Base-by-base conservation (phyloP, 1,140 invertebrate species). In the Choristoneura fumiferana region DNA sequence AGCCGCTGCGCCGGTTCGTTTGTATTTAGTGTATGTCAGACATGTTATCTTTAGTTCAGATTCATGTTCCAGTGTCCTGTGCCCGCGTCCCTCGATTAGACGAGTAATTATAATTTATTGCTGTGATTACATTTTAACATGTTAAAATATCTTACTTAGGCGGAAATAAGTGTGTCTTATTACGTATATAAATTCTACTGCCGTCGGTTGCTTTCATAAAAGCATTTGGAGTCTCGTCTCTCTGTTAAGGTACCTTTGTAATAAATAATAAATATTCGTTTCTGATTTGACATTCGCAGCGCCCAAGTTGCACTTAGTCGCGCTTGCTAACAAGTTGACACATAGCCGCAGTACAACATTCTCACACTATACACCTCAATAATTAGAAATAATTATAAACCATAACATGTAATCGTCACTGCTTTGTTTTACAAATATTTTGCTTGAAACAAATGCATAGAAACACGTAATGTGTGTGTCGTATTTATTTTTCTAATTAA, bases 51-150 rank as follows among this genome's bases (percentile, higher is more conserved):
- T 81, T 76, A 69, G 73, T 87, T 82, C 76, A 70, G 76, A 81
- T 72, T 81, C 75, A 75, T 76, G 73, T 83, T 76, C 79, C 76
- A 76, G 80, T 71, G 71, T 81, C 78, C 74, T 72, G 76, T 78
- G 73, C 74, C 78, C 77, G 69, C 68, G 73, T 78, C 81, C 72
- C 73, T 67, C 71, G 57, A 73, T 65, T 74, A 76, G 61, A 78
- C 67, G 67, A 78, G 60, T 82, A 77, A 78, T 80, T 85, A 77
- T 88, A 86, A 85, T 88, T 86, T 86, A 84, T 81, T 77, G 85
- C 83, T 86, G 83, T 88, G 85, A 88, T 88, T 86, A 86, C 82
- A 88, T 81, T 83, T 86, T 83, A 76, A 83, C 73, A 78, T 78
- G 71, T 84, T 84, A 73, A 82, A 69, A 74, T 75, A 72, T 78